A percentile compares a stretch with the other conserved stretches of the same genome.
These are phyloP conservation scores for Holcopasites calliopsidis DNA, from an alignment of 1,140 invertebrate genomes.

Conservation along the genomic window DNA sequence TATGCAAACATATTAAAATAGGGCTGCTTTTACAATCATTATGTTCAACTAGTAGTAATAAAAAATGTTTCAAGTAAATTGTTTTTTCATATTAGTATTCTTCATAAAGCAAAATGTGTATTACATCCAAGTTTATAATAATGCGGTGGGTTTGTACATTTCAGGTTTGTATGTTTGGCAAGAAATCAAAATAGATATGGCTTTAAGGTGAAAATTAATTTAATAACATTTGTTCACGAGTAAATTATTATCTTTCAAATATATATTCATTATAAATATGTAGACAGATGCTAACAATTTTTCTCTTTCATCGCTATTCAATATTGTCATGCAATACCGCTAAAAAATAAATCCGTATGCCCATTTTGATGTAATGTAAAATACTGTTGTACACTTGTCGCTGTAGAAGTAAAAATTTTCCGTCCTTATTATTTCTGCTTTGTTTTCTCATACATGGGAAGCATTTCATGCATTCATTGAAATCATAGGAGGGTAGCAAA, in stretches of 20 bases:
- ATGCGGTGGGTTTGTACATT: slow-evolving; percentile 58
- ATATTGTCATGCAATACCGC: background rate
- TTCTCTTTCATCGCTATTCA: background rate
- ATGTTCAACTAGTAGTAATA: background rate
- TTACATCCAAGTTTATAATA: background rate
- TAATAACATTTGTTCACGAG: slow-evolving; percentile 24
- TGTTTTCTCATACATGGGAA: slow-evolving; percentile 13
- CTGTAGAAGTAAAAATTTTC: background rate
- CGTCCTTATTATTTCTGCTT: background rate
- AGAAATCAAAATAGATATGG: slow-evolving; percentile 62
- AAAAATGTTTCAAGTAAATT: background rate
- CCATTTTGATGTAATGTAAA: slow-evolving; percentile 48
- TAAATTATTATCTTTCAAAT: background rate
- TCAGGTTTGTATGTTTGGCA: slow-evolving; percentile 67
- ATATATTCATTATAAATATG: background rate
- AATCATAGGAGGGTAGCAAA: slow-evolving; percentile 74
- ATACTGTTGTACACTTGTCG: background rate
- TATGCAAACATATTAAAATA: background rate
- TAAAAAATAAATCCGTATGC: slow-evolving; percentile 18
- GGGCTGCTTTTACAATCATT: background rate
- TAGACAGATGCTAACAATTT: background rate
- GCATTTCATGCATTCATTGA: slow-evolving; percentile 60
- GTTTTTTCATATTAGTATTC: background rate
- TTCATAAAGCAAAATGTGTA: background rate
- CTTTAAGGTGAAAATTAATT: slow-evolving; percentile 63